phyloP scores from a whole-genome alignment of 2,888 invertebrate genomes.

The Tuta absoluta region DNA sequence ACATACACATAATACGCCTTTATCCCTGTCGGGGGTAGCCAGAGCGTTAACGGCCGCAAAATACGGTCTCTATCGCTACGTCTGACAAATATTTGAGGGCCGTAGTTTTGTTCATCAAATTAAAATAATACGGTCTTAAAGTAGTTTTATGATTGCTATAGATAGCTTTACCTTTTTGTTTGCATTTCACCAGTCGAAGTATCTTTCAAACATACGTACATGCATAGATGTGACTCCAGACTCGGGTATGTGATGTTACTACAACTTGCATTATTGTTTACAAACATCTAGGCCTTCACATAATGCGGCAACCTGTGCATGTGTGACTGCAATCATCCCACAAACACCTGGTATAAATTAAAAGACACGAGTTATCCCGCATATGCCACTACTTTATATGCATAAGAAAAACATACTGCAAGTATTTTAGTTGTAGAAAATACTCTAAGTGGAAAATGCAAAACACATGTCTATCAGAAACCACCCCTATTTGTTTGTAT shows the following conservation, averaged over 20 bases:
- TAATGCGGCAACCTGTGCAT: background rate
- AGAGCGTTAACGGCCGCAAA: no score
- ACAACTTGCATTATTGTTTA: background rate
- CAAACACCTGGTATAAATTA: conserved; percentile 13
- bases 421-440: background rate
- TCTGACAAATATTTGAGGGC: no score
- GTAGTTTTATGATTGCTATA: no score
- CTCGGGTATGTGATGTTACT: background rate
- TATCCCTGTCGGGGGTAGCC: no score
- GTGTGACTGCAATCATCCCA: conserved; percentile 6
- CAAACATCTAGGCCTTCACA: conserved; percentile 3
- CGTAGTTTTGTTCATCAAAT: no score
- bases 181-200: background rate
- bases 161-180: no score
- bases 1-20: no score
- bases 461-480: no score
- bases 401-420: background rate
- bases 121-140: no score
- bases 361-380: conserved; percentile 12
- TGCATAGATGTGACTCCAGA: background rate
- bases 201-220: background rate
- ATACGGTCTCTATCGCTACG: no score
- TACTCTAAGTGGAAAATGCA: no score
- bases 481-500: no score
- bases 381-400: background rate